These are phyloP conservation scores for Globicephala melas DNA, from an alignment of 2,113 vertebrate species.

Conservation along the genomic window DNA sequence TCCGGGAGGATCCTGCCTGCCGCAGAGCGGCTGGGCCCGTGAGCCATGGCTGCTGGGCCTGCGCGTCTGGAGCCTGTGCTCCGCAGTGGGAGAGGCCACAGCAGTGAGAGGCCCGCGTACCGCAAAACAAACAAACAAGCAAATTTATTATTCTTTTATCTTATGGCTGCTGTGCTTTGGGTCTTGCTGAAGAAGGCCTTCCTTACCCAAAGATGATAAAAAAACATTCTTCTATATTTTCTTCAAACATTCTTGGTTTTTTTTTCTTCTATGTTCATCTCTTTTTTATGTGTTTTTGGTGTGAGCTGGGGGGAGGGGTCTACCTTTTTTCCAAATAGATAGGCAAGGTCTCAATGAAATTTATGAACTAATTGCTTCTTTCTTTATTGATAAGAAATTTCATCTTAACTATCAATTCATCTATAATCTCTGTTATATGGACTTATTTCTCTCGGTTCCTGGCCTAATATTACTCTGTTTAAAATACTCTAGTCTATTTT, in stretches of 20 bases:
- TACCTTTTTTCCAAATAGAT: neutral
- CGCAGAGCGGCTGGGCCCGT: too few species aligned
- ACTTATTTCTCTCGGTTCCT: neutral
- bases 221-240: neutral
- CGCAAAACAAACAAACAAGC: too few species aligned
- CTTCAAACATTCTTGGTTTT: neutral
- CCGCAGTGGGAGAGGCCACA: too few species aligned
- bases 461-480: neutral
- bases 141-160: neutral
- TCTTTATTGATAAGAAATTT: neutral
- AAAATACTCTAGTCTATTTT: neutral
- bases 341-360: neutral
- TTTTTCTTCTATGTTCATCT: neutral
- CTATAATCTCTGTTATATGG: neutral
- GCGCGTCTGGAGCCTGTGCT: too few species aligned
- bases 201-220: neutral
- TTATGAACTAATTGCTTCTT: slow-evolving; percentile 11
- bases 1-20: too few species aligned
- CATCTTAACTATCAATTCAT: neutral
- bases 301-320: neutral
- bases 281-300: neutral
- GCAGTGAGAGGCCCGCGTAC: too few species aligned
- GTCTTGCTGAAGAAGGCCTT: slow-evolving; percentile 15
- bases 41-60: too few species aligned
- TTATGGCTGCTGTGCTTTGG: neutral